These are phyloP conservation scores for Cryptoblepharus egeriae DNA, from an alignment of 2,797 vertebrate species.

Conservation along the genomic window DNA sequence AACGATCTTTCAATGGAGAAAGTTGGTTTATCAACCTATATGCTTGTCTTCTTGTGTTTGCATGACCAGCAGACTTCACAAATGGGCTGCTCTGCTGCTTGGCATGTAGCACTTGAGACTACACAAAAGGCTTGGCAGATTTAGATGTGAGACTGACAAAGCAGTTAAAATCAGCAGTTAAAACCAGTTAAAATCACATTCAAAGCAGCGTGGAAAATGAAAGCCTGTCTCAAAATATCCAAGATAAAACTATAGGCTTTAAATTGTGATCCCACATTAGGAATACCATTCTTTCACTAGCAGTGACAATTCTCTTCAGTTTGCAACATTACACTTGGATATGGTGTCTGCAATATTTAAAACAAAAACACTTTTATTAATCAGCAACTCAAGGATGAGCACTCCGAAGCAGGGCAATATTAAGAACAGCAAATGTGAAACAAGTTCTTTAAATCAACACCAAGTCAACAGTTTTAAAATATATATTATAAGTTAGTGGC, in stretches of 20 bases:
- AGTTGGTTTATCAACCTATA: not conserved
- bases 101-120: not conserved
- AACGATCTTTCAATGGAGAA: not conserved
- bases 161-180: no score
- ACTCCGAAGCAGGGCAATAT: no score
- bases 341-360: not conserved
- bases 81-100: not conserved
- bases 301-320: not conserved
- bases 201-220: not conserved
- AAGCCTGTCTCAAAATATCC: not conserved
- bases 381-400: no score
- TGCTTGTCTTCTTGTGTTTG: not conserved
- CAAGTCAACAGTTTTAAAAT: no score
- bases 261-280: not conserved
- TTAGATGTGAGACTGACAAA: not conserved
- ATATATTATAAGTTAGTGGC: constrained; percentile 2
- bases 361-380: no score
- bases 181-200: constrained; percentile 6
- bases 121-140: not conserved
- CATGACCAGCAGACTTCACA: constrained; percentile 4
- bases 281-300: not conserved
- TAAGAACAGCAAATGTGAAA: no score
- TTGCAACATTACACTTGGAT: constrained; percentile 4
- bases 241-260: not conserved
- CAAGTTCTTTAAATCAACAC: no score